These are phyloP conservation scores for Characodon lateralis DNA, from an alignment of 2,797 vertebrate genomes.

Conservation along the genomic window DNA sequence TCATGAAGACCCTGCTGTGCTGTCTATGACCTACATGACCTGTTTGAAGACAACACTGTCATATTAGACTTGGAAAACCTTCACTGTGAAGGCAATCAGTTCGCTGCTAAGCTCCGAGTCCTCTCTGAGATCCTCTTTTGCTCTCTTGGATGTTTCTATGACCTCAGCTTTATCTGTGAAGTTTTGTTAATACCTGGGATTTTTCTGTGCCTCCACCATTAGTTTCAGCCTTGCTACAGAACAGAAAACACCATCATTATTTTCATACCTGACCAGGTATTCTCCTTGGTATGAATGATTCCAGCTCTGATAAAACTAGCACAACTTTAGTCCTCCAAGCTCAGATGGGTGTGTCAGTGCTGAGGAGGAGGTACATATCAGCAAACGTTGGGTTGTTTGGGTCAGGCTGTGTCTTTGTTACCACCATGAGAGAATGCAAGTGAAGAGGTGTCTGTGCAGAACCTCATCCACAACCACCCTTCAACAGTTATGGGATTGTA, in stretches of 20 bases:
- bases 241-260: not conserved
- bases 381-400: not conserved
- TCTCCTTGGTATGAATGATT: not conserved
- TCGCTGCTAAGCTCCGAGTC: no score
- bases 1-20: not conserved
- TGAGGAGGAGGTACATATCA: no score
- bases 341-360: no score
- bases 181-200: not conserved
- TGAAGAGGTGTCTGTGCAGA: no score
- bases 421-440: not conserved
- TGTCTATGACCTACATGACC: not conserved
- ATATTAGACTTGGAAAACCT: no score
- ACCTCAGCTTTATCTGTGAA: not conserved
- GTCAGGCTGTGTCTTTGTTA: not conserved
- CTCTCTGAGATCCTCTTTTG: no score
- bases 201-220: not conserved
- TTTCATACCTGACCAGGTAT: not conserved
- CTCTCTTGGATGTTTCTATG: not conserved
- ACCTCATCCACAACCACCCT: no score
- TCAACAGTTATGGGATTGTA: no score
- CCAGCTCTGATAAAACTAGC: not conserved
- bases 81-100: no score
- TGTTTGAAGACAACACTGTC: no score
- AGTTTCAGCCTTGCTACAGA: not conserved
- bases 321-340: not conserved